Evolutionary conservation across 2,113 vertebrate genomes (phyloP), one percentile per base, ranked within the genome.

Genomic region (Fukomys damarensis): DNA sequence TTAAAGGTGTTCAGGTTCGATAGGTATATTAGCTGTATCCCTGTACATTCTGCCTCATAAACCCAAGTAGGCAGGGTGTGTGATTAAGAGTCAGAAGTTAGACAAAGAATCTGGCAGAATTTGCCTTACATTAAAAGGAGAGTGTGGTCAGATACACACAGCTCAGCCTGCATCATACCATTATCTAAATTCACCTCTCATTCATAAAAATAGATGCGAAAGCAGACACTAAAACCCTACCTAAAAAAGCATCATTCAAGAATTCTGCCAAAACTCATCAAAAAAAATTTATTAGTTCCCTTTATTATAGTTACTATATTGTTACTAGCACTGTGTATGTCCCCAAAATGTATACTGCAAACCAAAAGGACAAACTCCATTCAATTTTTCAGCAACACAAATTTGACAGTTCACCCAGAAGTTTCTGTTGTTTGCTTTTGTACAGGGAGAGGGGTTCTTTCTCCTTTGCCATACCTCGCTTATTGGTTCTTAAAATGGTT

Each of bases 401-500:
- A 58, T 74, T 49, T 66, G 72, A 70, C 46, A 59, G 49, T 94
- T 95, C 41, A 94, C 56, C 61, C 13, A 61, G n/a, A 66, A 76
- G 17, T 91, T 92, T 89, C 66, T 24, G 81, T 74, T 35, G 20
- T 95, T 9, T 49, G n/a, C 70, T 35, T 84, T 41, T 49, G 56
- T 80, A 13, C 2, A 35, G 49, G 9, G 11, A 65, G 46, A 52
- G 74, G 90, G 32, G 17, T 66, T 86, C 74, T 54, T 86, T 76
- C 59, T 77, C 43, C 13, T 65, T 93, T 84, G 20, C 96, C 93
- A 63, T 99, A 99, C 99, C 99, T 99, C 99, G 99, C 98, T 98
- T 99, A 97, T 98, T 98, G 14, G 99, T 98, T 98, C 99, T 99
- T 85, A 99, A 97, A 98, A 98, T 98, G 94, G 99, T 96, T 96